These are phyloP conservation scores for Tenodera sinensis DNA, from an alignment of 2,888 invertebrate species.

Conservation along the genomic window DNA sequence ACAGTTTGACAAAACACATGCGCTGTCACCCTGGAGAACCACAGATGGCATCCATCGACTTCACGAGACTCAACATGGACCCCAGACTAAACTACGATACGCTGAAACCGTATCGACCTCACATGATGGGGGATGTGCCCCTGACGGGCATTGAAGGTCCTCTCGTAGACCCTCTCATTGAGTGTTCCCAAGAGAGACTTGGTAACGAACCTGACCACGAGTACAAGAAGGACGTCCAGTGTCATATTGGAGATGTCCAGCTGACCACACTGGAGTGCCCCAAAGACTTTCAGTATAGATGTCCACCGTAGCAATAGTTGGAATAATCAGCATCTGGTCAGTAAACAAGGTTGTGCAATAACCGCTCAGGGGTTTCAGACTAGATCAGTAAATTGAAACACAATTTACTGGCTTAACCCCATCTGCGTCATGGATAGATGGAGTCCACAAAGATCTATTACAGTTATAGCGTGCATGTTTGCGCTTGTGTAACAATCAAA, in stretches of 20 bases:
- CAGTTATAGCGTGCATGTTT: too few species aligned
- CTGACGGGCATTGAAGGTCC: not conserved
- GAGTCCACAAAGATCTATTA: too few species aligned
- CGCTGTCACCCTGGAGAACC: not conserved
- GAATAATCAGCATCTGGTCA: not conserved
- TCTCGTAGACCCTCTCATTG: not conserved
- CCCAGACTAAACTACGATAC: not conserved
- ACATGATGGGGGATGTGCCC: not conserved
- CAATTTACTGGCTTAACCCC: too few species aligned
- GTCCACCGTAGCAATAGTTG: not conserved
- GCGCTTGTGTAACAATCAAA: too few species aligned
- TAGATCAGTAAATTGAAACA: too few species aligned
- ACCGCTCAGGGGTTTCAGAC: too few species aligned
- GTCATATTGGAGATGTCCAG: not conserved
- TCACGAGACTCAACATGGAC: not conserved
- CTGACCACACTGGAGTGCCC: not conserved
- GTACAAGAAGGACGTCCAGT: not conserved
- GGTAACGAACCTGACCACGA: not conserved
- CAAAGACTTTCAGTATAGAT: constrained; percentile 1
- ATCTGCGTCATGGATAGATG: too few species aligned
- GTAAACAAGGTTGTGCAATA: not conserved
- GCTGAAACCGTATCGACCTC: not conserved
- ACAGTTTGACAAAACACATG: constrained; percentile 10
- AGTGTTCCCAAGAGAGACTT: not conserved
- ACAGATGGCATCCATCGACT: not conserved